Percentiles rank a stretch among this genome's conserved stretches.
Conservation (phyloP, 2,797 vertebrate genomes). For the Mionectes olivaceus region DNA sequence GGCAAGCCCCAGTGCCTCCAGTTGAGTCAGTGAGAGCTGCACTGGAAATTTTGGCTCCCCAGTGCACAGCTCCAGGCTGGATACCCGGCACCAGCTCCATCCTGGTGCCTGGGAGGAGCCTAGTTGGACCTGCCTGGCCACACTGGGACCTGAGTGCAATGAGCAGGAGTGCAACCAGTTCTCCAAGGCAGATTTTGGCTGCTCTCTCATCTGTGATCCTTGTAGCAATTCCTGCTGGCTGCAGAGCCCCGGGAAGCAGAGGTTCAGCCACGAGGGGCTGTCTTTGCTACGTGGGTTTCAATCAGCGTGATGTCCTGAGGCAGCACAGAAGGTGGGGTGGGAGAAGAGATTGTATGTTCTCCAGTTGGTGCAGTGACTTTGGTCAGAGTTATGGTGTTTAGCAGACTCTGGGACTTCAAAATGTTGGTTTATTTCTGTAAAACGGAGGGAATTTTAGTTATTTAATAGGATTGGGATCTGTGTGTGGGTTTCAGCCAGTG, state of each 20-base stretch:
- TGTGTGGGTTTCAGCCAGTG: background rate
- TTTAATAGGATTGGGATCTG: background rate
- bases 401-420: background rate
- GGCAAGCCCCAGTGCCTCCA: background rate
- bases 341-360: background rate
- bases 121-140: background rate
- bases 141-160: too few relatives aligned
- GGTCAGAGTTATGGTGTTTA: background rate
- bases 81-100: background rate
- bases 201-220: background rate
- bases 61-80: background rate
- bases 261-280: background rate
- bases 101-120: background rate
- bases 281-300: accelerated
- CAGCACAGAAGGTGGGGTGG: background rate
- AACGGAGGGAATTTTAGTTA: background rate
- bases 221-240: background rate
- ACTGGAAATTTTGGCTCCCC: background rate
- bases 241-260: background rate
- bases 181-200: background rate
- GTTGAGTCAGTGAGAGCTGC: background rate
- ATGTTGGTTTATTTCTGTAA: background rate
- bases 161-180: background rate
- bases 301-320: background rate
- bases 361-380: background rate